Base-by-base conservation (phyloP, 1,140 invertebrate genomes). In the Lepidotrigona ventralis region DNA sequence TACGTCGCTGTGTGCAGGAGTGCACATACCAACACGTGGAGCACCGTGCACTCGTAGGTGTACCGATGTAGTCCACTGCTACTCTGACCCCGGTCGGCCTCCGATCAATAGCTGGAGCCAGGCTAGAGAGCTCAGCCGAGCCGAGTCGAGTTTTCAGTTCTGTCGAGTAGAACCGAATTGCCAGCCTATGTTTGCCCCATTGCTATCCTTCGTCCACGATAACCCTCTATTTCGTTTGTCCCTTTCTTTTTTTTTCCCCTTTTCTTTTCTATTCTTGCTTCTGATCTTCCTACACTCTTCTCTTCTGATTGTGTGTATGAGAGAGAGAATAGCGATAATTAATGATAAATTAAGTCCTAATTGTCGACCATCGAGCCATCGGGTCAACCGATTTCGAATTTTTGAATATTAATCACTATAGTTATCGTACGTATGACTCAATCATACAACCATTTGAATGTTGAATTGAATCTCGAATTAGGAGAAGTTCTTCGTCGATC, bases 31-130 rank as follows among this genome's bases (percentile, higher is more conserved):
- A 83, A 81, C 79, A 86, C 79, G 60, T 83, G 69, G 68, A 77
- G 70, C 74, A 56, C 78, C 83, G 74, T 88, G 87, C 91, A 86
- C 84, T 82, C 82, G 84, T 87, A 87, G 86, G 88, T 91, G 87
- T 91, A 91, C 90, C 89, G 88, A 93, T 93, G 92, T 93, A 93
- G 92, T 93, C 91, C 93, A 93, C 90, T 90, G 91, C 91, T 90
- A 90, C 91, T 92, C 91, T 93, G 93, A 93, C 93, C 93, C 93
- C 93, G 92, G 90, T 93, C 91, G 92, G 92, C 90, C 92, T 90
- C 91, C 93, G 93, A 94, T 94, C 93, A 94, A 94, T 94, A 94
- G 92, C 93, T 90, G 91, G 92, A 93, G 92, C 90, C 90, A 90
- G 39, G 85, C 87, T 85, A 88, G 89, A 90, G 90, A 91, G 92